Evolutionary conservation across 2,888 invertebrate species (phyloP).

Genomic region (Perithous albicinctus): DNA sequence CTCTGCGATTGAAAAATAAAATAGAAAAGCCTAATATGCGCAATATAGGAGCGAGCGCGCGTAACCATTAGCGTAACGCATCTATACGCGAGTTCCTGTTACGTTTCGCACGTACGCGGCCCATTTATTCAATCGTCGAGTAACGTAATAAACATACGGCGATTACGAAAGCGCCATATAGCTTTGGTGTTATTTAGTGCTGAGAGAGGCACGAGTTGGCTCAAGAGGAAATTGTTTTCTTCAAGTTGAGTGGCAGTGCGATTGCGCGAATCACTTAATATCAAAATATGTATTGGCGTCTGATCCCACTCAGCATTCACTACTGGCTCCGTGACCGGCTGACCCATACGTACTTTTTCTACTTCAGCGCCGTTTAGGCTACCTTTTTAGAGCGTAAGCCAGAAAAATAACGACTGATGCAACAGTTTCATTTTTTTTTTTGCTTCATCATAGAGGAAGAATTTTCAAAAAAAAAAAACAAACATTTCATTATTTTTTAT

Average conservation of each 20-base stretch:
- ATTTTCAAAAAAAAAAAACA: no score
- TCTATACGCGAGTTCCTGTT: constrained; percentile 34
- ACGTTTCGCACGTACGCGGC: constrained; percentile 53
- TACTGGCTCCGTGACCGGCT: not conserved
- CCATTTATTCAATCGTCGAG: constrained; percentile 32
- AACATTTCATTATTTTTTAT: no score
- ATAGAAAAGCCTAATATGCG: constrained; percentile 38
- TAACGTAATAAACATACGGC: constrained; percentile 25
- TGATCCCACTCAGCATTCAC: constrained; percentile 2
- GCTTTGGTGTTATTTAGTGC: constrained; percentile 24
- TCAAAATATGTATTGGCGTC: not conserved
- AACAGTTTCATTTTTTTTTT: not conserved
- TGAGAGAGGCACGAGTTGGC: constrained; percentile 27
- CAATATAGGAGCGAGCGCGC: constrained; percentile 36
- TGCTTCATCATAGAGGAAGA: no score
- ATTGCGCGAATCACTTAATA: constrained; percentile 13
- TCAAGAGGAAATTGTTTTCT: not conserved
- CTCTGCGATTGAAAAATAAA: constrained; percentile 42
- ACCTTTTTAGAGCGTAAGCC: no score
- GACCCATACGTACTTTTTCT: not conserved
- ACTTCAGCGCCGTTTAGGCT: no score
- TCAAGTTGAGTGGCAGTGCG: not conserved
- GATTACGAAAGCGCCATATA: constrained; percentile 66
- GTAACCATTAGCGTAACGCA: constrained; percentile 58
- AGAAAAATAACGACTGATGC: no score